Percentiles rank a stretch among this genome's conserved stretches.
Evolutionary conservation across 2,113 vertebrate genomes (phyloP).

Genomic region (Myotis lucifugus): DNA sequence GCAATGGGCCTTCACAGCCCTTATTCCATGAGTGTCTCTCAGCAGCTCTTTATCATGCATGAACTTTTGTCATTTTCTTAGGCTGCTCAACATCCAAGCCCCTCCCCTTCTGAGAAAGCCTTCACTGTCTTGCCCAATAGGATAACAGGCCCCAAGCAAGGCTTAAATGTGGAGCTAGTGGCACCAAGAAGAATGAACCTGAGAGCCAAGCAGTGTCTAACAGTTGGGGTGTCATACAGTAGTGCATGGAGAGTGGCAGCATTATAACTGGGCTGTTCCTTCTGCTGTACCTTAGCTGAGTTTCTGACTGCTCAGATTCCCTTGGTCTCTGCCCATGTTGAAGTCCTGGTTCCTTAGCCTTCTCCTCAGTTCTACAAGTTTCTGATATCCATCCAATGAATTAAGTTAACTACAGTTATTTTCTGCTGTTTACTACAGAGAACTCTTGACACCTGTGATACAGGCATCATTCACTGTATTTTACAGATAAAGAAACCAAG

Average conservation of each 20-base stretch:
- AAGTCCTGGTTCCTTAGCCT: neutral
- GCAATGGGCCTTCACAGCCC: neutral
- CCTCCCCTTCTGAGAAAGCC: neutral
- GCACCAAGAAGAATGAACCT: neutral
- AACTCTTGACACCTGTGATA: neutral
- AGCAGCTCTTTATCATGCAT: neutral
- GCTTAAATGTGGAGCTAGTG: neutral
- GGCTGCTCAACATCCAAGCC: neutral
- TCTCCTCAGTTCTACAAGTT: neutral
- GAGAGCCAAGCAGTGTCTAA: too few species aligned
- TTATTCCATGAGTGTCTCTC: neutral
- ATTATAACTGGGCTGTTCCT: neutral
- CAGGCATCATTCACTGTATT: neutral
- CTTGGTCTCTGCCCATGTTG: neutral
- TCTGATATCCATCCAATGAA: neutral
- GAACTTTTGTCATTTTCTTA: neutral
- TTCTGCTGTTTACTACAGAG: neutral
- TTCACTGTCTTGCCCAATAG: neutral
- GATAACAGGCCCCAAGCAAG: neutral
- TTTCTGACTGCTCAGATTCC: neutral
- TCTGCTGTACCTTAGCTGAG: neutral
- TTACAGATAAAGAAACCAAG: neutral
- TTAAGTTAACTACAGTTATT: neutral
- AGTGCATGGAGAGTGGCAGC: neutral
- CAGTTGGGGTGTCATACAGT: neutral